Evolutionary conservation across 2,797 vertebrate genomes (phyloP), one percentile per base, ranked within the genome.

Genomic region (Poeciliopsis infans): DNA sequence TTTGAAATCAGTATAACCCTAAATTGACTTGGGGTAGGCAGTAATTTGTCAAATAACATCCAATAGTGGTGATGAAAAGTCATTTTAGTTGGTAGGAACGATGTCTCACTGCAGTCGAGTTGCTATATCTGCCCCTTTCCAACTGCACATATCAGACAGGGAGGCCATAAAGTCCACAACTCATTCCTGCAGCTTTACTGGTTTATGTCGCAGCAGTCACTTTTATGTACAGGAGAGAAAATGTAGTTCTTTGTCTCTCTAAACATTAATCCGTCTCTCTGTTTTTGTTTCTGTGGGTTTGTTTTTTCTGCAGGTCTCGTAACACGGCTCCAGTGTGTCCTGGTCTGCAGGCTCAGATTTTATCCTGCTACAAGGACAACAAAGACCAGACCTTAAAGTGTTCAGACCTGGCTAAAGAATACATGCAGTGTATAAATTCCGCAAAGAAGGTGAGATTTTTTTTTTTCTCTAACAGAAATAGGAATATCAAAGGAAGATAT

Each of bases 381-480:
- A 88, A 91, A 20, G 89, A 75, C 23, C 95, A 98, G 92, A 97
- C 96, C 16, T 95, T 99, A 5, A 95, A 92, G 82, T 99, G 98
- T 92, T 96, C 97, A 0, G 96, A 97, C 89, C 94, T 99, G 89
- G 97, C 96, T 85, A 98, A 96, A 91, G 95, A 97, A 2, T 99
- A 99, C 92, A 96, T 96, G 93, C 96, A 87, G 87, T 99, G 98
- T 2, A 97, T 99, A 85, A 91, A 95, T 3, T 88, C 96, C 0
- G 96, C 96, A 80, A 97, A 96, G 85, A 97, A 98, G 98, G 98
- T 98, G 94, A 93, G 90, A 12, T 72, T 72, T 28, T 47, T 20
- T 47, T 20, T 15, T 59, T 55, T 28, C 10, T 36, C 57, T 7
- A 28, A 12, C 45, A 28, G 12, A 16, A 76, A 43, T 51, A 53